These are phyloP conservation scores for Ectropis crepuscularia DNA, from an alignment of 2,888 invertebrate genomes.

Conservation along the genomic window DNA sequence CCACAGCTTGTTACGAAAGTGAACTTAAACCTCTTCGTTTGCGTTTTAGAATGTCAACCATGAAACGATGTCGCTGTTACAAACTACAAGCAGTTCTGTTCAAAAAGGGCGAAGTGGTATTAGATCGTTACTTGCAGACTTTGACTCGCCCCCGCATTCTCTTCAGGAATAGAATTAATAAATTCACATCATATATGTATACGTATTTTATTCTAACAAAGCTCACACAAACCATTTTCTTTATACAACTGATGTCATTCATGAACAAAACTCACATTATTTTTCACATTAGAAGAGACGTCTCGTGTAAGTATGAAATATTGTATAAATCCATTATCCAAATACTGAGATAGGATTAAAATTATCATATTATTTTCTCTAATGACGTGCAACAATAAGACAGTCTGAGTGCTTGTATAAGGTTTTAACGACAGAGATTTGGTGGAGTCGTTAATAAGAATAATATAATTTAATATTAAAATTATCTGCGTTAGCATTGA, in stretches of 20 bases:
- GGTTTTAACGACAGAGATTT: slow-evolving; percentile 24
- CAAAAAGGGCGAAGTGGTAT: no score
- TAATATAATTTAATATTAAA: slow-evolving; percentile 36
- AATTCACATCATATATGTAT: no score
- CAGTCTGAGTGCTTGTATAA: slow-evolving; percentile 25
- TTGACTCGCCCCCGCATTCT: no score
- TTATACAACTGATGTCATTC: neutral
- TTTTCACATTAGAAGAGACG: slow-evolving; percentile 2
- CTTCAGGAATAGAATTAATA: no score
- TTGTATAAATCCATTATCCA: slow-evolving; percentile 16
- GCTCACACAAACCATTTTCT: no score
- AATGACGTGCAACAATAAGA: slow-evolving; percentile 28
- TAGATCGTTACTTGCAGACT: no score
- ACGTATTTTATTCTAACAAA: no score
- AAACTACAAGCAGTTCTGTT: no score
- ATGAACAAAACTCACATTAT: neutral
- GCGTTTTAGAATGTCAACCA: no score
- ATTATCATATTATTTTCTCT: slow-evolving; percentile 23
- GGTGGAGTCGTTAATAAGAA: slow-evolving; percentile 21
- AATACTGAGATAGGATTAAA: slow-evolving; percentile 17
- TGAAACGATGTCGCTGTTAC: no score
- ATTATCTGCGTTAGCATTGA: slow-evolving; percentile 43
- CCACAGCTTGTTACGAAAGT: no score
- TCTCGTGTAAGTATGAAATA: slow-evolving; percentile 7
- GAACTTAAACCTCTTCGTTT: no score